Evolutionary conservation across 2,797 vertebrate genomes (phyloP), one percentile per base, ranked within the genome.

Genomic region (Myiotriccus ornatus): DNA sequence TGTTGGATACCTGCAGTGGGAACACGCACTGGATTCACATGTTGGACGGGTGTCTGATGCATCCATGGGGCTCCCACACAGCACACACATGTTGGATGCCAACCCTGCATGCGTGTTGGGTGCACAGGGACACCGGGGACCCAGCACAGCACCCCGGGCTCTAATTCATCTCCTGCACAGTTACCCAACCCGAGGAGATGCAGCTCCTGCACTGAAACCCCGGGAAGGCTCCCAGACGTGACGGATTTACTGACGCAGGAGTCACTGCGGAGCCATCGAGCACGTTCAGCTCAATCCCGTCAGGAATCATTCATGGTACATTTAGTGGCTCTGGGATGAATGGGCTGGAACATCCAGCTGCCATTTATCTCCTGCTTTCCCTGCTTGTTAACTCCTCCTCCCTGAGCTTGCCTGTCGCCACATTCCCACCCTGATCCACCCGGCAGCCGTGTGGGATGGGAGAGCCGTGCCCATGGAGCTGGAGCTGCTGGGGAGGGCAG

Each of bases 351-450:
- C 68, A 41, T 49, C 63, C 88, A 30, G 81, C 41, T 50, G 76
- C 73, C 82, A 35, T 94, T 90, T 71, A 46, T 91, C 85, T 84
- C 79, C 76, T 84, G 23, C 67, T 89, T 87, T 47, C 75, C 87
- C 39, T 4, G 20, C 49, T 67, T 43, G 75, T 93, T 71, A 67
- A 63, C 85, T 85, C 63, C 64, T 89, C 82, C 74, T 87, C 59
- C 82, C 10, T 0, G 1, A 55, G 5, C 30, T 32, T 14, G 0
- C 3, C 87, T 24, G 47, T 41, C 79, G 44, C 52, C 19, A 5
- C 46, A 2, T 57, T 70, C 71, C 85, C 75, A 44, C 25, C 53
- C 34, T 2, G 37, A 59, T 5, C 62, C 15, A 0, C 9, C 1
- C 6, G 27, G 46, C 27, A n/a, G 60, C 30, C 1, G 2, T 7